phyloP scores from a whole-genome alignment of 2,888 invertebrate species.

The Tetanocera ferruginea region DNA sequence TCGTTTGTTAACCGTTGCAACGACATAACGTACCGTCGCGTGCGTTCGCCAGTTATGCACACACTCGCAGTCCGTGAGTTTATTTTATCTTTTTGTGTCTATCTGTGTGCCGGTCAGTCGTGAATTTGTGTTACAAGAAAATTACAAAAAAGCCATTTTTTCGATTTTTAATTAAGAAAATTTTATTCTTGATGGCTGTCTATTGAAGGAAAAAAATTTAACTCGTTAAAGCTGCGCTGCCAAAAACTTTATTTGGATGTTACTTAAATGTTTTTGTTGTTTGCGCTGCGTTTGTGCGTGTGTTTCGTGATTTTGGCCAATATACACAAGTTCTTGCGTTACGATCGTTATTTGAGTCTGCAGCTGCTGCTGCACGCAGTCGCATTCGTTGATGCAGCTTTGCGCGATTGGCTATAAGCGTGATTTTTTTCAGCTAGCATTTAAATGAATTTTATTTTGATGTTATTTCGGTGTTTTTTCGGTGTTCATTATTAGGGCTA shows the following conservation, averaged over 20 bases:
- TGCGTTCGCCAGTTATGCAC: slow-evolving; percentile 35
- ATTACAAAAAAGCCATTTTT: neutral
- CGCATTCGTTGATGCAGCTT: slow-evolving; percentile 38
- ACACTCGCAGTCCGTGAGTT: neutral
- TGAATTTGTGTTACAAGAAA: neutral
- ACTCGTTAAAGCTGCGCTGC: neutral
- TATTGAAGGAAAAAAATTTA: neutral
- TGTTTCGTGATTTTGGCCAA: slow-evolving; percentile 43
- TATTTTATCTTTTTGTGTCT: neutral
- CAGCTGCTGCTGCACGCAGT: slow-evolving; percentile 37
- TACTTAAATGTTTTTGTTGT: neutral
- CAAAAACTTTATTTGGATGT: neutral
- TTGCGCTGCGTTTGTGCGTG: slow-evolving; percentile 38
- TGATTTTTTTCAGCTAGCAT: neutral
- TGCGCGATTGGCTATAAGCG: slow-evolving; percentile 29
- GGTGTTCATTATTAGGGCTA: neutral
- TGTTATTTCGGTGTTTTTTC: neutral
- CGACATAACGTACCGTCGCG: slow-evolving; percentile 50
- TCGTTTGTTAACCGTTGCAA: slow-evolving; percentile 58
- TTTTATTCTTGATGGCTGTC: neutral
- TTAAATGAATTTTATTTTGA: neutral
- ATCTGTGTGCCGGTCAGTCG: neutral
- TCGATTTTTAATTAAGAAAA: neutral
- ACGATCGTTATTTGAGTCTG: slow-evolving; percentile 31
- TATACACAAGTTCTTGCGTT: slow-evolving; percentile 38